Conservation (phyloP, 2,113 vertebrate genomes). For the Mobula birostris region DNA sequence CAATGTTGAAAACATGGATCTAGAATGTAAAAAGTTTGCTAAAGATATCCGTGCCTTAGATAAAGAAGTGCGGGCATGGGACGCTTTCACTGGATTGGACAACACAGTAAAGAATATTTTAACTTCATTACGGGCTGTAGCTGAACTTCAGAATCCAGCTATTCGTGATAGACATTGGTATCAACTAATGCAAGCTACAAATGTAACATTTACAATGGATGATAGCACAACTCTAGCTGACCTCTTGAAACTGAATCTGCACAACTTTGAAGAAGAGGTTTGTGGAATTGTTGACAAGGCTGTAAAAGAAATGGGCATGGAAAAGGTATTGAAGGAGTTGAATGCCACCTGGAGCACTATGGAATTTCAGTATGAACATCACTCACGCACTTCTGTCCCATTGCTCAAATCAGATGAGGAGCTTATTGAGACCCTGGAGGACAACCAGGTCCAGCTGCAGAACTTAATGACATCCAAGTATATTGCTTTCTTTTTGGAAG, state of each 20-base stretch:
- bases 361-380: constrained; percentile 79
- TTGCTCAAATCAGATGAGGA: constrained; percentile 72
- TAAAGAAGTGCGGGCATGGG: constrained; percentile 80
- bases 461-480: constrained; percentile 82
- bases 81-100: constrained; percentile 76
- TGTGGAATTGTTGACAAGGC: constrained; percentile 80
- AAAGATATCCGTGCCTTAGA: constrained; percentile 71
- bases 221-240: constrained; percentile 70
- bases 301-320: constrained; percentile 74
- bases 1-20: constrained; percentile 80
- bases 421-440: constrained; percentile 82
- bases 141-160: constrained; percentile 81
- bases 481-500: constrained; percentile 80
- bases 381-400: constrained; percentile 60
- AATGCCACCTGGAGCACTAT: constrained; percentile 68
- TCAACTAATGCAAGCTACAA: constrained; percentile 76
- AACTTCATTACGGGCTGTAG: constrained; percentile 71
- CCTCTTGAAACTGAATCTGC: constrained; percentile 78
- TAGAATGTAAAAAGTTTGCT: constrained; percentile 76
- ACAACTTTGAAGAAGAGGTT: constrained; percentile 83
- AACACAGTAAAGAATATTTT: constrained; percentile 73
- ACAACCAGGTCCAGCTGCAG: constrained; percentile 94
- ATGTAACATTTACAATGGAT: constrained; percentile 73
- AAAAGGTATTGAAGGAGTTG: constrained; percentile 69
- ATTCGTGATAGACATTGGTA: constrained; percentile 82